These are phyloP conservation scores for Crypturellus undulatus DNA, from an alignment of 2,113 vertebrate genomes.

Conservation along the genomic window DNA sequence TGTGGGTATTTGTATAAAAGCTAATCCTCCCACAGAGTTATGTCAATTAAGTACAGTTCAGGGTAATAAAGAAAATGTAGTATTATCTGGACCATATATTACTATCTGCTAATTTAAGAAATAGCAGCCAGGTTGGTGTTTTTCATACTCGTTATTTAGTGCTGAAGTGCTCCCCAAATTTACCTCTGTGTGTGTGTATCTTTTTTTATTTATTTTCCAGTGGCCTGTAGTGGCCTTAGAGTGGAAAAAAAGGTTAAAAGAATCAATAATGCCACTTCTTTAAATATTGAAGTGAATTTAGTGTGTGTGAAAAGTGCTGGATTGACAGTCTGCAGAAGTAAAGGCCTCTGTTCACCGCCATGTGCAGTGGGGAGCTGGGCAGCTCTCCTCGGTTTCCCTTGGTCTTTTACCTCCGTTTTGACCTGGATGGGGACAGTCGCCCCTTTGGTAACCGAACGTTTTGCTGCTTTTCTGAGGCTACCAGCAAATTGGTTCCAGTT, in stretches of 20 bases:
- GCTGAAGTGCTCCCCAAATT: not conserved
- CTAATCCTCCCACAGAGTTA: conserved; percentile 6
- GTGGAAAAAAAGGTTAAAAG: not conserved
- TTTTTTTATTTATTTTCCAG: conserved; percentile 26
- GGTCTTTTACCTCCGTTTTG: not conserved
- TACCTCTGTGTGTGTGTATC: not conserved
- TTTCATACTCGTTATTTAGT: not conserved
- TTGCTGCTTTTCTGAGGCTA: not conserved
- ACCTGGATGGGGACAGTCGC: not conserved
- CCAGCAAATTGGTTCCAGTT: conserved; percentile 62
- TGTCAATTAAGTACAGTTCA: conserved; percentile 37
- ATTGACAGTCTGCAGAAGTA: conserved; percentile 39
- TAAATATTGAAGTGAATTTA: conserved; percentile 60
- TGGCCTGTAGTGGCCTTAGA: conserved; percentile 56
- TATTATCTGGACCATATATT: conserved; percentile 15
- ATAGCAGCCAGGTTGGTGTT: not conserved
- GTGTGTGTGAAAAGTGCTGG: conserved; percentile 52
- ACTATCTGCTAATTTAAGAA: not conserved
- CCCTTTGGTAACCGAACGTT: not conserved
- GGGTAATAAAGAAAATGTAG: conserved; percentile 58
- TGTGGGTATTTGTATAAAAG: conserved; percentile 37
- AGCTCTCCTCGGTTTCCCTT: not conserved
- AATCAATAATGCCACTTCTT: conserved; percentile 49
- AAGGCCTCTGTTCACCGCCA: not conserved
- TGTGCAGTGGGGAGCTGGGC: not conserved